Base-by-base conservation (phyloP, 2,113 vertebrate genomes). In the Noturus placidus region DNA sequence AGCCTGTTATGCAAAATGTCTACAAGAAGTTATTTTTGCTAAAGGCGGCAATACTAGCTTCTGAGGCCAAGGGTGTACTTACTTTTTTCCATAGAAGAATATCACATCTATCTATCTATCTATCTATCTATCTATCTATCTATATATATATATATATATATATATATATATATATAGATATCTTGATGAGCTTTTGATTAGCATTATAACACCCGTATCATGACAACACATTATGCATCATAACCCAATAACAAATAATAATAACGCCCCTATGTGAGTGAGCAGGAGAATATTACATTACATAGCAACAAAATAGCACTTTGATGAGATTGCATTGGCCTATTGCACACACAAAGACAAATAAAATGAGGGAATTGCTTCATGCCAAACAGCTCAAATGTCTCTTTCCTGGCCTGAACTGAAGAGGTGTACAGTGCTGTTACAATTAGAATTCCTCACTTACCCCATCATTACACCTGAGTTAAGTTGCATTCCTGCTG, bases 391-490 rank as follows among this genome's bases (percentile, higher is more conserved):
- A 42, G 65, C 57, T 86, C 80, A 65, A 83, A 86, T 85, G 59
- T 88, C 86, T 86, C 59, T 82, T 85, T 57, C 35, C 87, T 38
- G 57, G 76, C 74, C 69, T 13, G 19, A 79, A 82, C 70, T 85
- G 14, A 86, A 76, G 46, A 74, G 57, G 69, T 76, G 9, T 69
- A 82, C 7, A 46, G 33, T 2, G 27, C 70, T 70, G 81, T 82
- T 88, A 81, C 72, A 50, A 82, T 89, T 77, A 76, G 82, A 89
- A 85, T 87, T 87, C 78, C 67, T 82, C 65, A 46, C 61, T 88
- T 72, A 72, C 50, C 63, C 79, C 63, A 46, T 83, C 35, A 82
- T 83, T 88, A 76, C 69, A 83, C 42, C 74, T 42, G 52, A 42
- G 79, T 83, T 52, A 63, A 42, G 57, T 54, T 74, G 38, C 54